phyloP scores from a whole-genome alignment of 2,797 vertebrate genomes.

The Macropodus opercularis region DNA sequence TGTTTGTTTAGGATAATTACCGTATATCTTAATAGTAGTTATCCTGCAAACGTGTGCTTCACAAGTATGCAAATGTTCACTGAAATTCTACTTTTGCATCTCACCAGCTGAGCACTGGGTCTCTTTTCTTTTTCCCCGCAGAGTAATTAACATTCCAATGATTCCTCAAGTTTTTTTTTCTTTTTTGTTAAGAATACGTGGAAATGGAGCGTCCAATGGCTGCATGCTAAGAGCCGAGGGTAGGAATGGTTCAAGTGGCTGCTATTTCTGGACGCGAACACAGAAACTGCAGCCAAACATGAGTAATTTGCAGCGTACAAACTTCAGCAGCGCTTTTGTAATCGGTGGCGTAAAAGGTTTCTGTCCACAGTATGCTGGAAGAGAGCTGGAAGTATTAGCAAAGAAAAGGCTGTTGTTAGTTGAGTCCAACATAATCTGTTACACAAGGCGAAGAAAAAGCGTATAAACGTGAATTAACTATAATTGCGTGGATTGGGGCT shows the following conservation, averaged over 20 bases:
- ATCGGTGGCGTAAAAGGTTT: neutral
- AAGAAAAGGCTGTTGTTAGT: slow-evolving; percentile 11
- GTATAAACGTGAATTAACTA: neutral
- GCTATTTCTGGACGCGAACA: slow-evolving; percentile 71
- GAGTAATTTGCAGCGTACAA: slow-evolving; percentile 43
- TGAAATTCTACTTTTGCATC: slow-evolving; percentile 18
- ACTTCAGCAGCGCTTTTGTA: slow-evolving; percentile 14
- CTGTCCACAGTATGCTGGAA: neutral
- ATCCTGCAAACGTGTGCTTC: slow-evolving; percentile 27
- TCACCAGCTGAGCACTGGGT: slow-evolving; percentile 49
- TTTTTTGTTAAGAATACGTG: slow-evolving; percentile 70
- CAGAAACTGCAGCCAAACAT: slow-evolving; percentile 57
- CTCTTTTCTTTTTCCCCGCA: slow-evolving; percentile 54
- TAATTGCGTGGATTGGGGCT: neutral
- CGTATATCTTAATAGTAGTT: slow-evolving; percentile 36
- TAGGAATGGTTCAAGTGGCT: slow-evolving; percentile 52
- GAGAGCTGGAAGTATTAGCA: neutral
- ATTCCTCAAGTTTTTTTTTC: slow-evolving; percentile 74
- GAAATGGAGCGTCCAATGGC: slow-evolving; percentile 58
- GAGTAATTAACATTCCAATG: slow-evolving; percentile 82
- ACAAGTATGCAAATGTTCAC: slow-evolving; percentile 19
- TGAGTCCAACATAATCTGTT: neutral
- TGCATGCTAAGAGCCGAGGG: slow-evolving; percentile 23
- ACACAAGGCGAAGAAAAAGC: slow-evolving; percentile 4
- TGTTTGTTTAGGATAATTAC: slow-evolving; percentile 69